Base-by-base conservation (phyloP, 2,113 vertebrate genomes). In the Myrmecobius fasciatus region DNA sequence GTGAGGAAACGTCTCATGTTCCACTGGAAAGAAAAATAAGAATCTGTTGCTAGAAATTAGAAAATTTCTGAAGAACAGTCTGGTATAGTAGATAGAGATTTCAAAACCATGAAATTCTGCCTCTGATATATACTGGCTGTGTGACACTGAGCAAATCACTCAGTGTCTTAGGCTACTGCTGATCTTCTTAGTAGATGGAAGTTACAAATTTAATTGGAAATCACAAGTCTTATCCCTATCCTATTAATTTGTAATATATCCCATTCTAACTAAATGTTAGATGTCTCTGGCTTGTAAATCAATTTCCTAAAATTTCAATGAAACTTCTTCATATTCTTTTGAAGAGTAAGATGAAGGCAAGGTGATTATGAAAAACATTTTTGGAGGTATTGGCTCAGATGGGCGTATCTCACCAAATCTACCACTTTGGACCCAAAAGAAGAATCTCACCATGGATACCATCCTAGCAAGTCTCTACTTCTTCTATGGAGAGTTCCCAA, bases 371-470 rank as follows among this genome's bases (percentile, higher is more conserved):
- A 99, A 96, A 99, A 99, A 88, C 99, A 10, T 99, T 96, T 99
- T 99, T 43, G 99, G 99, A 98, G 99, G 99, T 92, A 99, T 99
- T 0, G 99, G 99, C 96, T 99, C 99, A 0, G 99, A 99, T 2
- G 99, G 99, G 91, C 99, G 99, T 98, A 99, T 99, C 96, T 99
- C 99, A 6, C 99, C 99, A 3, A 99, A 99, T 75, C n/a, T 99
- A 91, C 99, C 99, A 48, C 99, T 99, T 94, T 98, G 99, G 96
- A 99, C 99, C 0, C 98, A 99, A 53, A 99, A 99, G 94, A 99
- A 99, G 98, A 99, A 99, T 0, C 93, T 99, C 97, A 99, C 99
- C 91, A 99, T 99, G 98, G 99, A 99, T 97, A 99, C 99, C 0
- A 99, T 99, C 43, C 97, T 99, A 96, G 99, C 99, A 67, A 99